phyloP scores from a whole-genome alignment of 2,888 invertebrate species.

The Hirtodrosophila histrioides region DNA sequence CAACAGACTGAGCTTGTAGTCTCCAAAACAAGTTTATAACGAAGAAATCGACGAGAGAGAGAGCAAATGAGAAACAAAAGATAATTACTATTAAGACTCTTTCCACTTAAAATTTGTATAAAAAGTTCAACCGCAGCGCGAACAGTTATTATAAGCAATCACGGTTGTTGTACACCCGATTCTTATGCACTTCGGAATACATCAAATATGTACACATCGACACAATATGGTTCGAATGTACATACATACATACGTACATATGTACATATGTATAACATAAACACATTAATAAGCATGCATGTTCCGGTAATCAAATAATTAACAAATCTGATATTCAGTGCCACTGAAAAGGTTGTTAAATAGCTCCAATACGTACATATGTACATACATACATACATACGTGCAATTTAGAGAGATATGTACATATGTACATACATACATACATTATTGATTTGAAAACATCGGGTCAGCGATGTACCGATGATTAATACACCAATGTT shows the following conservation, averaged over 20 bases:
- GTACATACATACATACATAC: not conserved
- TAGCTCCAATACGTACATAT: not conserved
- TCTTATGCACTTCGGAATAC: not conserved
- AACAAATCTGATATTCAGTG: no score
- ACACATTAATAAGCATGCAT: no score
- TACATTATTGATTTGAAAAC: no score
- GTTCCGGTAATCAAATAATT: no score
- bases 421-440: not conserved
- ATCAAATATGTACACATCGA: no score
- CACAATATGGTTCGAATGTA: no score
- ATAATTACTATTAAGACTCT: constrained; percentile 50
- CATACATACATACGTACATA: not conserved
- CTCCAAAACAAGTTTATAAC: constrained; percentile 50
- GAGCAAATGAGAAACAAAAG: constrained; percentile 42
- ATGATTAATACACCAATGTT: no score
- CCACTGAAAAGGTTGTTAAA: not conserved
- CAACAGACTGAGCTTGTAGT: constrained; percentile 4
- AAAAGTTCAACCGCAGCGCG: constrained; percentile 21
- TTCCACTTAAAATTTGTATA: constrained; percentile 37
- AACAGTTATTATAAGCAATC: constrained; percentile 13
- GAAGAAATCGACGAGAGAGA: constrained; percentile 7
- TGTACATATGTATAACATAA: constrained; percentile 1
- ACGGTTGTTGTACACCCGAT: constrained; percentile 5
- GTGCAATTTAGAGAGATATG: no score
- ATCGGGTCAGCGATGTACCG: no score